These are phyloP conservation scores for Hemiprocne comata DNA, from an alignment of 2,113 vertebrate species.

Conservation along the genomic window DNA sequence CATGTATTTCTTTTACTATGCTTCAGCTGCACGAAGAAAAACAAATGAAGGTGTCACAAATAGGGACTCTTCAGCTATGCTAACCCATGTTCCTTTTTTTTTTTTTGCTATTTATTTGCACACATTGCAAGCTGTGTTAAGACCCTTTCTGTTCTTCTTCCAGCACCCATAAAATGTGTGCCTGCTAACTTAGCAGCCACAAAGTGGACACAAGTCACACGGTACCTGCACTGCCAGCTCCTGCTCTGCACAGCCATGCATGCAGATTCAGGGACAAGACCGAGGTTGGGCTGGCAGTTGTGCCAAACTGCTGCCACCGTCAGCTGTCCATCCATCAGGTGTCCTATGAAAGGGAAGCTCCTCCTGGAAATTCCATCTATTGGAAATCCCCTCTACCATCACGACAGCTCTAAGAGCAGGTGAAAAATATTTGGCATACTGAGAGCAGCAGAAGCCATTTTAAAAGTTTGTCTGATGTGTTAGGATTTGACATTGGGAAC, in stretches of 20 bases:
- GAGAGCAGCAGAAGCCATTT: neutral
- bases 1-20: neutral
- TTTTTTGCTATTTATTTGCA: neutral
- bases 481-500: neutral
- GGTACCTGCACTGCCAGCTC: neutral
- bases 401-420: neutral
- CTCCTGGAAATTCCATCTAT: neutral
- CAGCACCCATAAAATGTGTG: neutral
- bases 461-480: neutral
- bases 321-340: neutral
- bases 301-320: neutral
- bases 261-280: neutral
- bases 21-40: neutral
- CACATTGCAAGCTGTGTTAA: neutral
- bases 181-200: neutral
- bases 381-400: neutral
- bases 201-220: neutral
- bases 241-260: neutral
- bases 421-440: neutral
- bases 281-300: neutral
- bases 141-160: neutral
- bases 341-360: neutral
- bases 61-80: neutral
- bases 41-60: constrained; percentile 20
- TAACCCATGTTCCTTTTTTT: neutral